Base-by-base conservation (phyloP, 2,888 invertebrate species). In the Ormyrus pomaceus region DNA sequence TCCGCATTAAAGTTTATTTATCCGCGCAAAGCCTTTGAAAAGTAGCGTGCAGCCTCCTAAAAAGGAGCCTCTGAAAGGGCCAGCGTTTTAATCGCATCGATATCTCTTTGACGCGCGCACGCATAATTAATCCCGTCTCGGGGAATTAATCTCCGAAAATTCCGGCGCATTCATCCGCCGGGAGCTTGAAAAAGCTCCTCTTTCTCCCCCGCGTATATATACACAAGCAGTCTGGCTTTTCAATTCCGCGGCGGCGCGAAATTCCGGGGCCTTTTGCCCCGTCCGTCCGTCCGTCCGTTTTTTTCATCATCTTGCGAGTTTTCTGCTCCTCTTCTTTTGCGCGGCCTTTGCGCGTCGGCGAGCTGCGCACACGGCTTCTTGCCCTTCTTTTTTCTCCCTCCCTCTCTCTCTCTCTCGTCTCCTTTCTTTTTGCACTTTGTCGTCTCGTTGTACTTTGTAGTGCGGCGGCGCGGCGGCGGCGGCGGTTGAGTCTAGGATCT, bases 221-320 rank as follows among this genome's bases (percentile, higher is more conserved):
- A 68, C 53, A n/a, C 45, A 61, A 10, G 53, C 61, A 51, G 51
- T 34, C 61, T 7, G 51, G 51, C n/a, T 69, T 76, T 76, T 76
- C 68, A 76, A 69, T 76, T 74, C 64, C 64, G 62, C 51, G n/a
- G 48, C 46, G 6, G 58, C 10, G 46, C n/a, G 46, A 46, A 69
- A 68, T 68, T 68, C 13, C 19, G 34, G 34, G 34, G 34, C 58
- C 51, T 34, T 71, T 59, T 59, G 13, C n/a, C 11, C 6, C 50
- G 51, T 46, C 56, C 53, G 53, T 34, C 34, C 51, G 61, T 51
- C 19, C 19, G 19, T 19, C 19, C 19, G 19, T 19, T 19, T 62
- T 77, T 77, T 64, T 70, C 77, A 77, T 77, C 70, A 77, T 77
- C 70, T 77, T 70, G 34, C 13, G 61, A 10, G 50, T 45, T 13